Evolutionary conservation across 2,797 vertebrate genomes (phyloP).

Genomic region (Xenentodon cancila): DNA sequence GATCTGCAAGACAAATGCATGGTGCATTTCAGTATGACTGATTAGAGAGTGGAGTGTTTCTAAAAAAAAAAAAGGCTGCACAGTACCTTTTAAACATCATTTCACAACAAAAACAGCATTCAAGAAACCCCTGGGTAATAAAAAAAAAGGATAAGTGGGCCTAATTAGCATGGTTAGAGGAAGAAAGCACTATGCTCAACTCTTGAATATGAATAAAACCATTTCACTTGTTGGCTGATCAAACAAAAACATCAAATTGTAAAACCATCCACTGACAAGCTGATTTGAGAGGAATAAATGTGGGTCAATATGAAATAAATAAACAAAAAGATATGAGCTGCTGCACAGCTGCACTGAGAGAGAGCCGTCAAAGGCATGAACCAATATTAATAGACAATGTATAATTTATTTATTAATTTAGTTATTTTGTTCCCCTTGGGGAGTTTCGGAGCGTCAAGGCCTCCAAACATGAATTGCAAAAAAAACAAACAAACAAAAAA

Average conservation of each 20-base stretch:
- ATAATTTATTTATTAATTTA: no score
- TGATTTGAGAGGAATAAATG: no score
- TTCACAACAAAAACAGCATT: slow-evolving; percentile 54
- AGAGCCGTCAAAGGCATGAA: no score
- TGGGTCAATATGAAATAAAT: no score
- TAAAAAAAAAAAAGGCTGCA: slow-evolving; percentile 34
- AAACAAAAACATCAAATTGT: background rate
- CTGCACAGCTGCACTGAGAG: no score
- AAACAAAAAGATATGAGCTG: no score
- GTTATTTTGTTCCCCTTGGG: background rate
- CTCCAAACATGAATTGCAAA: background rate
- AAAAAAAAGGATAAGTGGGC: slow-evolving; percentile 66
- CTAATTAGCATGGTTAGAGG: slow-evolving; percentile 70
- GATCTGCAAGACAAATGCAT: slow-evolving; percentile 1
- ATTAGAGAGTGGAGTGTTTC: slow-evolving; percentile 34
- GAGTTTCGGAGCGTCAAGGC: slow-evolving; percentile 14
- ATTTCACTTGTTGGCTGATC: no score
- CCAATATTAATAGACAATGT: no score
- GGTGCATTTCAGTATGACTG: slow-evolving; percentile 39
- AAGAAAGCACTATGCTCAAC: slow-evolving; percentile 48
- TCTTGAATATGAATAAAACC: slow-evolving; percentile 48
- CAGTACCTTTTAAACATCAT: slow-evolving; percentile 62
- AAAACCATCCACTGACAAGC: no score
- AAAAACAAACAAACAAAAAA: background rate
- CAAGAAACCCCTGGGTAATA: slow-evolving; percentile 61